Base-by-base conservation (phyloP, 2,113 vertebrate species). In the Dendropsophus ebraccatus region DNA sequence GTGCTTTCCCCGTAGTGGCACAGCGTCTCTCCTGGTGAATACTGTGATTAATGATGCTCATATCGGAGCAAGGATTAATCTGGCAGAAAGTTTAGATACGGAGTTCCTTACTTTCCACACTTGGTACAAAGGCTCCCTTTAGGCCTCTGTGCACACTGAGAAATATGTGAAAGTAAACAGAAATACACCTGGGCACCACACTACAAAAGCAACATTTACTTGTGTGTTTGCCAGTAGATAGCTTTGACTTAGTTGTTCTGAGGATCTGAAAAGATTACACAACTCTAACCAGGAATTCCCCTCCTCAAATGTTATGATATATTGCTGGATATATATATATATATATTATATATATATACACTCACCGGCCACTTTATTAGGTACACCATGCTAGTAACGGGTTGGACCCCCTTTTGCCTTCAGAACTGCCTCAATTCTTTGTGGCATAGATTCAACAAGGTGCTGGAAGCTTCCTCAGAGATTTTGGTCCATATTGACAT, bases 31-130 rank as follows among this genome's bases (percentile, higher is more conserved):
- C 25, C 67, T 78, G 65, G 60, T 77, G 58, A 60, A 49, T 75
- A 76, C 54, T 19, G 30, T 84, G 82, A 85, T 78, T 77, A 76
- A 85, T 85, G 73, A 60, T 60, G 28, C 45, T 49, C 37, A 49
- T 85, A 52, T 30, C 62, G 60, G 65, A 67, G 41, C 45, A 50
- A 76, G 58, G 28, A 67, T 85, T 77, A 67, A 77, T 49, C 58
- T 28, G 49, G 41, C 56, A 67, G 75, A 85, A 85, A 85, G 83
- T 49, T 45, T 28, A 62, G 37, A 52, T 30, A 58, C 13, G 8
- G 5, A 58, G 37, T 37, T 58, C n/a, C 23, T 47, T 45, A 41
- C 62, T 84, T 75, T 58, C 56, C 41, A 37, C 75, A 65, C 56
- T 21, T 84, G 62, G 54, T 62, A 76, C 74, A 56, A 62, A 62